Evolutionary conservation across 2,113 vertebrate genomes (phyloP), one percentile per base, ranked within the genome.

Genomic region (Mus pahari): DNA sequence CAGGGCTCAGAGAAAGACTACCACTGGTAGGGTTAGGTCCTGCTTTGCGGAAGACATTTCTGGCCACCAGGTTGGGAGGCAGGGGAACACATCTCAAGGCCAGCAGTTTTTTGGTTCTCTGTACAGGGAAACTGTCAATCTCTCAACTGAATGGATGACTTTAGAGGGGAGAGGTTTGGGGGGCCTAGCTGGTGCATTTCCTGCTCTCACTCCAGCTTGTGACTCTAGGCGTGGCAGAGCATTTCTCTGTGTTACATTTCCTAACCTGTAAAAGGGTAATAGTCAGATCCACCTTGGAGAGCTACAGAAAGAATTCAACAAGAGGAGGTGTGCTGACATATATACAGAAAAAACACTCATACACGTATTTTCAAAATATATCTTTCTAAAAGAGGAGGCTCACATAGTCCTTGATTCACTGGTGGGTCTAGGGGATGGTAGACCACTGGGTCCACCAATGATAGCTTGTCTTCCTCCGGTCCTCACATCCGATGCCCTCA

Each of bases 171-270:
- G 92, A 97, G 77, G 3, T 77, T 42, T 48, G 73, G 77, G 74
- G 58, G 2, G 0, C 5, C 28, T 42, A 28, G 31, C 58, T 0
- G 12, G 55, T 22, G 20, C 26, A 24, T 36, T 74, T 70, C 22
- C 17, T 31, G 19, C 53, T 95, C 83, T 50, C 64, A 6, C 48
- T 48, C 48, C 22, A 36, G 79, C 24, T 71, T 48, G 36, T 50
- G 62, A 70, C 0, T 11, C 31, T 45, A 22, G 66, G 4, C 82
- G 45, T 20, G 10, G 7, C 4, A 26, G 20, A 45, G 62, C 33
- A 9, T 50, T 64, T 55, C 42, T 83, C 53, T 81, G 22, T 28
- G 55, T 60, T 75, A 71, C 7, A 22, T 78, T 91, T 84, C 74
- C 84, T 91, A 17, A 10, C 22, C 14, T 88, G 10, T 90, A 13